Conservation (phyloP, 2,797 vertebrate species). For the Xiphorhynchus erythropygius region DNA sequence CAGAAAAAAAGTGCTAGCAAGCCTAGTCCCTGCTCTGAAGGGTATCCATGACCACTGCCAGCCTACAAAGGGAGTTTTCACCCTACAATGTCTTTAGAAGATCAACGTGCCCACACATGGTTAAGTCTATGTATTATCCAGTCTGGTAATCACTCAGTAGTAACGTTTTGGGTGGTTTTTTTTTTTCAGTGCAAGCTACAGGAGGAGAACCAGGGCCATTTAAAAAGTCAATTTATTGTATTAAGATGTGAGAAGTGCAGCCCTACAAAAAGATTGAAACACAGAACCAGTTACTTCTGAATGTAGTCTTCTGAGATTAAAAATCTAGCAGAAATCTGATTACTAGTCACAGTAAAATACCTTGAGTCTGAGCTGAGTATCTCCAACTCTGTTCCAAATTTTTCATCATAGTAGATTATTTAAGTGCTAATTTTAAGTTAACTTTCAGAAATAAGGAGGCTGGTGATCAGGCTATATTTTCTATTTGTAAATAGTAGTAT, state of each 20-base stretch:
- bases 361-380: background rate
- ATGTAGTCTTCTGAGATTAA: background rate
- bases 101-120: rapidly evolving
- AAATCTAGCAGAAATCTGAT: background rate
- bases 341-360: background rate
- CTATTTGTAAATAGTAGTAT: background rate
- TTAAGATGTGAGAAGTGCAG: background rate
- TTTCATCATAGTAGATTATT: background rate
- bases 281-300: background rate
- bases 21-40: background rate
- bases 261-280: background rate
- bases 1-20: background rate
- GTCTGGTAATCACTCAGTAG: background rate
- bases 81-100: background rate
- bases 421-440: background rate
- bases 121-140: background rate
- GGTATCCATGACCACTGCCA: background rate
- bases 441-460: background rate
- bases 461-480: background rate
- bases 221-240: rapidly evolving
- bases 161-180: background rate
- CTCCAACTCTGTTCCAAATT: background rate
- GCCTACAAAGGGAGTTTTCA: background rate
- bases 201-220: background rate
- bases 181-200: background rate